Evolutionary conservation across 2,797 vertebrate genomes (phyloP).

Genomic region (Tangara arthus): DNA sequence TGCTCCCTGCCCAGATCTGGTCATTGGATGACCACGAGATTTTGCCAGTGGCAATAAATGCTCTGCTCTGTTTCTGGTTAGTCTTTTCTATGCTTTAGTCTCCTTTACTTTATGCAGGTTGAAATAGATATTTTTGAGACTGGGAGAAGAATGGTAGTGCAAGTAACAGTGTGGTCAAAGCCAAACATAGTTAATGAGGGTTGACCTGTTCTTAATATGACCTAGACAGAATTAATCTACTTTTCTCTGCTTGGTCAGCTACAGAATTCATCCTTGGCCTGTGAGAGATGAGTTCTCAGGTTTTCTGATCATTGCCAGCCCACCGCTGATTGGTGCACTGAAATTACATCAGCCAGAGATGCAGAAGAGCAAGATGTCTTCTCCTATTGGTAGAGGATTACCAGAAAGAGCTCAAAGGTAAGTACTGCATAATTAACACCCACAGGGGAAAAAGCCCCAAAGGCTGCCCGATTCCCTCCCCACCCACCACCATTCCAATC

Average conservation of each 20-base stretch:
- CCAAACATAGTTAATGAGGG: background rate
- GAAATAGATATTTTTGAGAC: background rate
- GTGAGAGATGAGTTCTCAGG: background rate
- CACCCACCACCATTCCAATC: background rate
- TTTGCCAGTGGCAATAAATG: background rate
- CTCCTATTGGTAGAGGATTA: background rate
- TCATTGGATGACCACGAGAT: background rate
- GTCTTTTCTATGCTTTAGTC: background rate
- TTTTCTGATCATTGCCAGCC: background rate
- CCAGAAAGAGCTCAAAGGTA: background rate
- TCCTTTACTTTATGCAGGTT: background rate
- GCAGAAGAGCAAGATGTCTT: background rate
- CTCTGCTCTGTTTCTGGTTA: background rate
- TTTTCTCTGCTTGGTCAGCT: background rate
- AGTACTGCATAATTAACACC: background rate
- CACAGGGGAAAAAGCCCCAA: background rate
- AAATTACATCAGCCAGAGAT: background rate
- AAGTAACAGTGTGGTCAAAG: background rate
- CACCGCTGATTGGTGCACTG: background rate
- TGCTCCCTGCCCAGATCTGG: fast-evolving
- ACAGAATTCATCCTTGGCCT: background rate
- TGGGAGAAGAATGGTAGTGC: background rate
- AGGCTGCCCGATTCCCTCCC: background rate
- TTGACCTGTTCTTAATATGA: background rate
- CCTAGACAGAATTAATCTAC: background rate